Percentiles rank a stretch among this genome's conserved stretches.
These are phyloP conservation scores for Chromis chromis DNA, from an alignment of 2,797 vertebrate species.

Conservation along the genomic window DNA sequence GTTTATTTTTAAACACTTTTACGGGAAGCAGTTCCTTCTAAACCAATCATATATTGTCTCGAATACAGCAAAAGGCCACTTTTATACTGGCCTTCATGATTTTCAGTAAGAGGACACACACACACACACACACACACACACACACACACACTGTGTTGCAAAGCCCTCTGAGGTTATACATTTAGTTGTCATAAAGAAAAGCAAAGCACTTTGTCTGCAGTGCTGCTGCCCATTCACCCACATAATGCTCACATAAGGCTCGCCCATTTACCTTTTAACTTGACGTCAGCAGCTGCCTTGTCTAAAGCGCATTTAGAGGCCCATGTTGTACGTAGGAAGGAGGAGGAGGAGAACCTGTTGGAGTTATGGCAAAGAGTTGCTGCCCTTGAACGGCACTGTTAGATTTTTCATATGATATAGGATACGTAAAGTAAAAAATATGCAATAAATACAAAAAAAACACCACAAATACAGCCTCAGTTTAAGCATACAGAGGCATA, in stretches of 20 bases:
- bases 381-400: slow-evolving; percentile 31
- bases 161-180: slow-evolving; percentile 38
- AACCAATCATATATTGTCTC: background rate
- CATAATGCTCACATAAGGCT: slow-evolving; percentile 50
- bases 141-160: slow-evolving; percentile 4
- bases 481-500: background rate
- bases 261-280: slow-evolving; percentile 51
- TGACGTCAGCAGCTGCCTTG: slow-evolving; percentile 46
- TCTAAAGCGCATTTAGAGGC: slow-evolving; percentile 38
- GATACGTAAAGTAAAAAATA: background rate
- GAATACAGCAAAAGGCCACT: background rate
- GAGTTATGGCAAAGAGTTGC: slow-evolving; percentile 6
- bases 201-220: slow-evolving; percentile 65
- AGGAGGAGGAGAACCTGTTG: slow-evolving; percentile 19
- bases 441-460: background rate
- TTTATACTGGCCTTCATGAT: background rate
- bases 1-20: background rate
- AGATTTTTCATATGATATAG: slow-evolving; percentile 19
- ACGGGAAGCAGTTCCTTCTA: background rate
- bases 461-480: background rate
- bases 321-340: slow-evolving; percentile 24
- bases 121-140: slow-evolving; percentile 4
- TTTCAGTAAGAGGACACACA: slow-evolving; percentile 11
- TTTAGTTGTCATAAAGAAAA: slow-evolving; percentile 52
- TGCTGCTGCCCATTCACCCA: slow-evolving; percentile 53